A percentile compares a stretch with the other conserved stretches of the same genome.
Conservation (phyloP, 2,888 invertebrate genomes). For the Metalampra italica region DNA sequence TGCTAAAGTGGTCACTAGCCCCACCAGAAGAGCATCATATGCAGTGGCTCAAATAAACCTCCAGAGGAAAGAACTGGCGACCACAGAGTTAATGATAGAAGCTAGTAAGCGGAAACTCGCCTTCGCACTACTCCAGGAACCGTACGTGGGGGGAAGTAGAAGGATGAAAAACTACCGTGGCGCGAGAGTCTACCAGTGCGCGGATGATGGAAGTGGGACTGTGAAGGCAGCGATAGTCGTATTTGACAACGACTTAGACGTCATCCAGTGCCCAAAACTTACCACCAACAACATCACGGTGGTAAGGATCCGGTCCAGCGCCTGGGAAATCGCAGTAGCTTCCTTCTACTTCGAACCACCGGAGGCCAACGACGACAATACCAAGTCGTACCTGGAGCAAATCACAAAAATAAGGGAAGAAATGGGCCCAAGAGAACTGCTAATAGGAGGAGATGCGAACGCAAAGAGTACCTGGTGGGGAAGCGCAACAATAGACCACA, state of each 20-base stretch:
- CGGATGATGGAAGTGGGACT: too few species aligned
- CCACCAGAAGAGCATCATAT: conserved; percentile 1
- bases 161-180: too few species aligned
- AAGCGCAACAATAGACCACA: conserved; percentile 8
- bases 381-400: too few species aligned
- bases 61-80: conserved; percentile 9
- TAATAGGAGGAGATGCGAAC: conserved; percentile 20
- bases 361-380: too few species aligned
- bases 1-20: not conserved
- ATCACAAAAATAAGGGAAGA: not conserved
- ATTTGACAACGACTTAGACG: not conserved
- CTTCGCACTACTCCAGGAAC: too few species aligned
- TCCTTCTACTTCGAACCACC: conserved; percentile 10
- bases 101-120: too few species aligned
- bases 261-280: not conserved
- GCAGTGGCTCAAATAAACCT: conserved; percentile 9
- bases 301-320: not conserved
- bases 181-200: too few species aligned
- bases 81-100: too few species aligned
- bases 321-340: conserved; percentile 1
- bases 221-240: conserved; percentile 4
- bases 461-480: conserved; percentile 21
- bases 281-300: conserved; percentile 4
- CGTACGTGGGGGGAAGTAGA: too few species aligned
- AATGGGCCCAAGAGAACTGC: not conserved